Evolutionary conservation across 2,888 invertebrate species (phyloP).

Genomic region (Nomada goodeniana): DNA sequence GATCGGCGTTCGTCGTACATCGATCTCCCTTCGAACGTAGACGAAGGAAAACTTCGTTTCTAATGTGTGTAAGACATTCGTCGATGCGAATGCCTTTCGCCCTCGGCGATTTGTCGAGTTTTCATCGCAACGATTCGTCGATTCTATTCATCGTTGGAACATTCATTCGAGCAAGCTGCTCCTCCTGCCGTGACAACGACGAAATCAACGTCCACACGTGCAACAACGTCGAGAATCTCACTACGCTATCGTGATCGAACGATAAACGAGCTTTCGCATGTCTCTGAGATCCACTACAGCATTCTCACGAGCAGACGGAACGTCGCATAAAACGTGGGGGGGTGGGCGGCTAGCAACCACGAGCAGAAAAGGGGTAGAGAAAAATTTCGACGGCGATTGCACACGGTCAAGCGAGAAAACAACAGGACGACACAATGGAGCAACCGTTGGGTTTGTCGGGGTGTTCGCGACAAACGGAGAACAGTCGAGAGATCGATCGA

Average conservation of each 20-base stretch:
- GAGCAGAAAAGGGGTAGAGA: neutral
- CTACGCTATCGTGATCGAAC: slow-evolving; percentile 4
- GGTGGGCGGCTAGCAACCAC: slow-evolving; percentile 9
- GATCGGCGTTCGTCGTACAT: too few relatives aligned
- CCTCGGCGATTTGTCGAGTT: neutral
- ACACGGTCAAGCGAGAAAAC: slow-evolving; percentile 17
- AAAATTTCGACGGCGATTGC: neutral
- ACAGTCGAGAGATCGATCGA: slow-evolving; percentile 28
- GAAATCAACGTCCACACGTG: neutral
- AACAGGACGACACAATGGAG: neutral
- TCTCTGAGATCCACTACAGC: neutral
- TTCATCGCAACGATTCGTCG: neutral
- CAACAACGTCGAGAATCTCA: slow-evolving; percentile 16
- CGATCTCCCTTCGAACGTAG: too few relatives aligned
- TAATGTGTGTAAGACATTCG: too few relatives aligned
- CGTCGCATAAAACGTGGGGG: too few relatives aligned
- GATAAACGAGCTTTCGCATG: neutral
- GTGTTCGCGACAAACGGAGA: neutral
- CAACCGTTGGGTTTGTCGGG: neutral
- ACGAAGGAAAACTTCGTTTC: too few relatives aligned
- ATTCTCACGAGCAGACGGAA: too few relatives aligned
- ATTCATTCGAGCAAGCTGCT: neutral
- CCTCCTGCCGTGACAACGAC: neutral
- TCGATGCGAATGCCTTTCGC: too few relatives aligned
- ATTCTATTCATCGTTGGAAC: neutral